Conservation (phyloP, 2,113 vertebrate species). For the Malurus elegans region DNA sequence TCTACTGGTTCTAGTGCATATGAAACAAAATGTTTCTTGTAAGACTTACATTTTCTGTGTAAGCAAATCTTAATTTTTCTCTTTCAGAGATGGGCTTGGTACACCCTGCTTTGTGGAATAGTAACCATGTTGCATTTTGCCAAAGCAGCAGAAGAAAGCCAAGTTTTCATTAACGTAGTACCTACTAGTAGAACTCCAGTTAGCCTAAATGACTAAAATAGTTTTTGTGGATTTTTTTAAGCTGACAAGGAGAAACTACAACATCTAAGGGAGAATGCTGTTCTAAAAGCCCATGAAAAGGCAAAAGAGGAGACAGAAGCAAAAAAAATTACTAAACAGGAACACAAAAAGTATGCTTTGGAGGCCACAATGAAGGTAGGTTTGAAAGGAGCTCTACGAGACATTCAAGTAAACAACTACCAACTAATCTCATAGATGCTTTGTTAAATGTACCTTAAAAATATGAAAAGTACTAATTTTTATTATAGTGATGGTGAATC, state of each 20-base stretch:
- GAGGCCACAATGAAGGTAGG: constrained; percentile 87
- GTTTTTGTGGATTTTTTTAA: constrained; percentile 21
- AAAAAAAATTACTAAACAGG: constrained; percentile 72
- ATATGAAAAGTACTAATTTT: background rate
- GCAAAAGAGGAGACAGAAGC: constrained; percentile 70
- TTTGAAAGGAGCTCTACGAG: background rate
- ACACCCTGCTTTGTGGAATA: background rate
- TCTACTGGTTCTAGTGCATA: rapidly evolving
- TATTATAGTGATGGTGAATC: background rate
- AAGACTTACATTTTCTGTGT: background rate
- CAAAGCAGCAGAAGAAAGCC: background rate
- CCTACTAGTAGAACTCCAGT: background rate
- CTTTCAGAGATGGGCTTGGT: background rate
- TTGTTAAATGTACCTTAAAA: background rate
- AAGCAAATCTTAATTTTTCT: background rate
- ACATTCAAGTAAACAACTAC: background rate
- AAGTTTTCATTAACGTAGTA: background rate
- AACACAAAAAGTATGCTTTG: constrained; percentile 83
- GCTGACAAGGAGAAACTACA: constrained; percentile 80
- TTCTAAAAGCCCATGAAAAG: constrained; percentile 81
- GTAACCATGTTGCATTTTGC: background rate
- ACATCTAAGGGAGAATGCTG: constrained; percentile 78
- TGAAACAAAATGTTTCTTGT: background rate
- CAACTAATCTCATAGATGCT: background rate
- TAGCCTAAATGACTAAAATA: background rate